phyloP scores from a whole-genome alignment of 2,113 vertebrate species.

The Talpa occidentalis region DNA sequence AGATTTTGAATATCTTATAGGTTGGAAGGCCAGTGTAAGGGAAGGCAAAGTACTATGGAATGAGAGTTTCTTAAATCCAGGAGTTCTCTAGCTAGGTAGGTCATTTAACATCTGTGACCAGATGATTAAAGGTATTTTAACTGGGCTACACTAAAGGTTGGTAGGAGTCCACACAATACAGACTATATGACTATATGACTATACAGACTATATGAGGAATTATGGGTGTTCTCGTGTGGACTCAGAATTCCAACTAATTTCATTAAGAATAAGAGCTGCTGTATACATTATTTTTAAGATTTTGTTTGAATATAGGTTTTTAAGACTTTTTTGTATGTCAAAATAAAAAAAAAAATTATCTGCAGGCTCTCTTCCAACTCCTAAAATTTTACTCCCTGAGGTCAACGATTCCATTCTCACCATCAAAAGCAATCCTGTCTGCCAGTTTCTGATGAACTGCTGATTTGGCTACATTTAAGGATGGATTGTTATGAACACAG shows the following conservation, averaged over 20 bases:
- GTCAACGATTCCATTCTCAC: neutral
- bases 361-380: neutral
- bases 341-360: neutral
- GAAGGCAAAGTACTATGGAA: neutral
- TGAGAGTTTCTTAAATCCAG: neutral
- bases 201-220: neutral
- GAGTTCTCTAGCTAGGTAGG: neutral
- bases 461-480: neutral
- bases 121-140: neutral
- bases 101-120: neutral
- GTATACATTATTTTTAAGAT: neutral
- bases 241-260: neutral
- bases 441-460: neutral
- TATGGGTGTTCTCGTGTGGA: neutral
- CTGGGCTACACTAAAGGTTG: neutral
- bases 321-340: neutral
- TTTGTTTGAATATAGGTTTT: neutral
- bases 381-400: neutral
- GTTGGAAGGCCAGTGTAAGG: neutral
- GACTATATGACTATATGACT: neutral
- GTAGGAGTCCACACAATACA: neutral
- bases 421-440: neutral
- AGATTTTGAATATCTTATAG: neutral
- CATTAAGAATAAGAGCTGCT: neutral
- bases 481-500: neutral